Conservation (phyloP, 2,888 invertebrate species). For the Ichneumon xanthorius region DNA sequence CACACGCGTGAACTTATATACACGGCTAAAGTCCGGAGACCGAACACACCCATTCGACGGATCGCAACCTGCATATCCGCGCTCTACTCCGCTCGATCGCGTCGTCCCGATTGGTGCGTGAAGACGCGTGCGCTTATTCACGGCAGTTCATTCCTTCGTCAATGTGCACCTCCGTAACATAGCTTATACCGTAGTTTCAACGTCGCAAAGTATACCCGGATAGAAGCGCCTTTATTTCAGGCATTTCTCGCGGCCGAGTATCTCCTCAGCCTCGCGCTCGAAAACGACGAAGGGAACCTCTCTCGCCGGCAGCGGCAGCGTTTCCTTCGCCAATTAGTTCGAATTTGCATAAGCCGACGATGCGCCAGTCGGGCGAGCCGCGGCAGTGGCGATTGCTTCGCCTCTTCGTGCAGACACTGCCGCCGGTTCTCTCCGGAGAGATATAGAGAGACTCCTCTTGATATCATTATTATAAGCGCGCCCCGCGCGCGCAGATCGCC, state of each 20-base stretch:
- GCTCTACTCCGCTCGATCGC: background rate
- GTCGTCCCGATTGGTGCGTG: conserved; percentile 42
- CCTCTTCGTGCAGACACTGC: conserved; percentile 47
- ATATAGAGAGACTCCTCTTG: conserved; percentile 25
- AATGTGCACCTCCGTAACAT: background rate
- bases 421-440: conserved; percentile 33
- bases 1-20: conserved; percentile 55
- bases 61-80: conserved; percentile 28
- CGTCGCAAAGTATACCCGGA: background rate
- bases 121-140: conserved; percentile 18
- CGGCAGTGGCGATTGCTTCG: conserved; percentile 54
- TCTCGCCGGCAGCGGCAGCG: conserved; percentile 31
- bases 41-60: conserved; percentile 15
- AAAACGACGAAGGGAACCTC: conserved; percentile 20
- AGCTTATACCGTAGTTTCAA: background rate
- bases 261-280: conserved; percentile 7
- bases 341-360: conserved; percentile 66
- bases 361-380: conserved; percentile 22
- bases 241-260: conserved; percentile 28
- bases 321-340: conserved; percentile 66
- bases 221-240: conserved; percentile 40
- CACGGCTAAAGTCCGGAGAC: conserved; percentile 1
- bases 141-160: background rate
- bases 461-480: conserved; percentile 65
- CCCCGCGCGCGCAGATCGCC: background rate